A percentile compares a stretch with the other conserved stretches of the same genome.
Conservation (phyloP, 2,797 vertebrate species). For the Argentina silus region DNA sequence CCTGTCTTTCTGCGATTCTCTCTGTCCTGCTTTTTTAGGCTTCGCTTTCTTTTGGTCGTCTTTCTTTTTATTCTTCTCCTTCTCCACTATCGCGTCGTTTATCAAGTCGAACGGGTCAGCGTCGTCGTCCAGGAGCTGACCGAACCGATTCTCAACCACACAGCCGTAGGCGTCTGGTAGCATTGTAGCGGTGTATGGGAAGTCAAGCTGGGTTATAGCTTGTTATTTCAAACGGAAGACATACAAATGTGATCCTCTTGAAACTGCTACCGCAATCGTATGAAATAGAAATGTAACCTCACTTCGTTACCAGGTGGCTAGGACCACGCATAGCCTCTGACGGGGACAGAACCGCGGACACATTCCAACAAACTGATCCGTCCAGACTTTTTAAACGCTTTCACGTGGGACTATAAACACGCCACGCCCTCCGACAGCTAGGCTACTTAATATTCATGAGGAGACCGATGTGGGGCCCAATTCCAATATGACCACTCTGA, state of each 20-base stretch:
- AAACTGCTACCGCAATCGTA: neutral
- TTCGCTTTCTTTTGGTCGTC: conserved; percentile 64
- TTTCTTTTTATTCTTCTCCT: conserved; percentile 66
- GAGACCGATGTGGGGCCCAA: no score
- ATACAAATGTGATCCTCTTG: neutral
- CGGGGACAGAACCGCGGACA: neutral
- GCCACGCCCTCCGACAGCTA: conserved; percentile 58
- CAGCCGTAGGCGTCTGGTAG: conserved; percentile 88
- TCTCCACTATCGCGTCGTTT: conserved; percentile 71
- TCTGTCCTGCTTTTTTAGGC: conserved; percentile 69
- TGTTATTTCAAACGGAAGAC: neutral
- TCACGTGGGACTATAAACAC: conserved; percentile 48
- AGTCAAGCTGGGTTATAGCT: neutral
- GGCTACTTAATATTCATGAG: neutral
- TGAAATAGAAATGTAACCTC: neutral
- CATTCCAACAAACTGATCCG: conserved; percentile 6
- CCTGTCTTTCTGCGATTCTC: conserved; percentile 84
- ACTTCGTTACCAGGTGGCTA: neutral
- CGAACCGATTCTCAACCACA: conserved; percentile 87
- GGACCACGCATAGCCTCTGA: neutral
- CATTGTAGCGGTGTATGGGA: conserved; percentile 70
- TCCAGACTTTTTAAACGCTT: conserved; percentile 55
- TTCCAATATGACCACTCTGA: no score
- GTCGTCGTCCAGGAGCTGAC: conserved; percentile 87
- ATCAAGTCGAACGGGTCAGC: conserved; percentile 90